Evolutionary conservation across 2,113 vertebrate genomes (phyloP), one percentile per base, ranked within the genome.

Genomic region (Lethenteron reissneri): DNA sequence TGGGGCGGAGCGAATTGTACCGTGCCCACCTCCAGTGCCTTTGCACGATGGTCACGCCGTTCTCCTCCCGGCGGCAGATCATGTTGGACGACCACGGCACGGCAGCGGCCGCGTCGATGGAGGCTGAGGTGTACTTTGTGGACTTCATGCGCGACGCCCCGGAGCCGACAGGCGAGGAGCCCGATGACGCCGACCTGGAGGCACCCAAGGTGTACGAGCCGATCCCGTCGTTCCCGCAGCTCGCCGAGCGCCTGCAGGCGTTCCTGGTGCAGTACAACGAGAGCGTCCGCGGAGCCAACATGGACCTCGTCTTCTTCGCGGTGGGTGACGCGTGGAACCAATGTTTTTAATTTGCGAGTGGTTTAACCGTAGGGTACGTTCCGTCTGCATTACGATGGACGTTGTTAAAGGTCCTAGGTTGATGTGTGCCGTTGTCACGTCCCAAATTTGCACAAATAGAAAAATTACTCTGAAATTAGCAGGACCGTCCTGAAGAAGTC

Each of bases 261-360:
- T 86, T 83, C 74, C 79, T 84, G 78, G 79, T 81, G 21, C 85
- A 85, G 74, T 87, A 85, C 77, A 88, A 87, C 72, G 86, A 88
- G 71, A 78, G 77, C 3, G 77, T 82, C 72, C 82, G 83, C 76
- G 85, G 85, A 72, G 76, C 81, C 71, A 76, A 78, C 70, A 85
- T 87, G 84, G 84, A 87, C 78, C 81, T 88, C 71, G 86, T 88
- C 41, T 88, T 88, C 79, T 88, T 88, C 75, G 82, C 81, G 84
- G 86, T 88, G 77, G 56, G 9, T 6, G 58, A 14, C 57, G 56
- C 59, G 41, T 41, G 41, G 41, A 6, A 41, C 41, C 41, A 7
- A 41, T 41, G 3, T 41, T 41, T 41, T 41, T 41, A 41, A 41
- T 41, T 41, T 41, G 41, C 41, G 41, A 41, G 41, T 7, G 41